Evolutionary conservation across 2,888 invertebrate genomes (phyloP).

Genomic region (Torymus aiolomorphi): DNA sequence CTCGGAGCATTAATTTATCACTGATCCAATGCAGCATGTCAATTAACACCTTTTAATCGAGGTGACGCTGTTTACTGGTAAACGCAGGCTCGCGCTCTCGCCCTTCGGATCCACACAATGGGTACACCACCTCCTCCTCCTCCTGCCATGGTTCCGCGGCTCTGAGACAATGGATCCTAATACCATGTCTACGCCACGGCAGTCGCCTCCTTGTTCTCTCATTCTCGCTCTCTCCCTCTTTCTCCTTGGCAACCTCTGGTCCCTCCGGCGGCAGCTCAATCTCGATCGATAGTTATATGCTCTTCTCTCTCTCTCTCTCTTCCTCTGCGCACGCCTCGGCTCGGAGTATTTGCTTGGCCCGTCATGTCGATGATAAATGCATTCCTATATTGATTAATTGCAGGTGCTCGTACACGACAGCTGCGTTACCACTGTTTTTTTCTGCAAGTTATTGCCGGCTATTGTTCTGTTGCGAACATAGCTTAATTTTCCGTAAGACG

Average conservation of each 20-base stretch:
- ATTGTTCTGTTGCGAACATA: too few species aligned
- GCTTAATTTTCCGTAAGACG: too few species aligned
- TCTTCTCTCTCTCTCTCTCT: constrained; percentile 21
- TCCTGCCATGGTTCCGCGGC: constrained; percentile 58
- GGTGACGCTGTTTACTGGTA: constrained; percentile 62
- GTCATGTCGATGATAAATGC: constrained; percentile 51
- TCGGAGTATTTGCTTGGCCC: constrained; percentile 49
- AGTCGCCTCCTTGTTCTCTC: constrained; percentile 6
- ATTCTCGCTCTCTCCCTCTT: background rate
- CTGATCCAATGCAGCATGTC: constrained; percentile 55
- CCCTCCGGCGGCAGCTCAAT: background rate
- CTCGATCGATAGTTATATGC: constrained; percentile 56
- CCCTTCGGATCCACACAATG: constrained; percentile 61
- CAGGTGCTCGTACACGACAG: background rate
- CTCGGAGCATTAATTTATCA: constrained; percentile 58
- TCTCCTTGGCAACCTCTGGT: constrained; percentile 4
- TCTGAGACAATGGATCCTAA: constrained; percentile 67
- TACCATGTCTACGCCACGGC: constrained; percentile 60
- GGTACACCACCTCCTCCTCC: constrained; percentile 33
- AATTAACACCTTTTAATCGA: constrained; percentile 65
- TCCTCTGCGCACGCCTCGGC: too few species aligned
- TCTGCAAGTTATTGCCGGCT: background rate
- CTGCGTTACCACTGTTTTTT: constrained; percentile 2
- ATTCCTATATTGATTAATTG: constrained; percentile 49
- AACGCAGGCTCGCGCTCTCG: constrained; percentile 54